A percentile compares a stretch with the other conserved stretches of the same genome.
These are phyloP conservation scores for Hypomesus transpacificus DNA, from an alignment of 2,113 vertebrate species.

Conservation along the genomic window DNA sequence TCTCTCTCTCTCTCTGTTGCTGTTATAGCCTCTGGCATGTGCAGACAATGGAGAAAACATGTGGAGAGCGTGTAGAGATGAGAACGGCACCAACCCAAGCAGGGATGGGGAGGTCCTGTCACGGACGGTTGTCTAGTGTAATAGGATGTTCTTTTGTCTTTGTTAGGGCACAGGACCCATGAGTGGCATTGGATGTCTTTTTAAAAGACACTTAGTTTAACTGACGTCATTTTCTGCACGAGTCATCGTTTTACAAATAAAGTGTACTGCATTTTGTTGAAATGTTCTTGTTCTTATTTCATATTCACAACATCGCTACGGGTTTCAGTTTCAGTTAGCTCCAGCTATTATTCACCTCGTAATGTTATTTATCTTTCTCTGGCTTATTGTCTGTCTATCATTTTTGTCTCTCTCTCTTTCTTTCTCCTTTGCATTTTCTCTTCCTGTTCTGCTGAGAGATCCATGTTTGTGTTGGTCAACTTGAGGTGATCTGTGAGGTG, in stretches of 20 bases:
- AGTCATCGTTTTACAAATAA: conserved; percentile 38
- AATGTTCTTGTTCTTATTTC: no score
- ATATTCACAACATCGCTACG: no score
- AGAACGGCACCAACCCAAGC: not conserved
- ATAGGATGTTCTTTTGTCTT: not conserved
- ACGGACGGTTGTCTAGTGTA: not conserved
- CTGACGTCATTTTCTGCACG: conserved; percentile 13
- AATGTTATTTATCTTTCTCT: no score
- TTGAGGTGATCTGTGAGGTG: no score
- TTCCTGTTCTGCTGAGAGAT: not conserved
- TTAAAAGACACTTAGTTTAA: conserved; percentile 33
- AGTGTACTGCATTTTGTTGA: conserved; percentile 4
- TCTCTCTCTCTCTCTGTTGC: conserved; percentile 49
- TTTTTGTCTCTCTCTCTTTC: not conserved
- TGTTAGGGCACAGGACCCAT: not conserved
- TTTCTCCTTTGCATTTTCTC: conserved; percentile 12
- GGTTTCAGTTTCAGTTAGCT: no score
- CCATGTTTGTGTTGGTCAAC: not conserved
- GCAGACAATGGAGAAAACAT: conserved; percentile 1
- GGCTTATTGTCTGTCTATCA: no score
- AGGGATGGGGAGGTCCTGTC: not conserved
- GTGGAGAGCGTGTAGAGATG: not conserved
- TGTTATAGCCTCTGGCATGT: conserved; percentile 29
- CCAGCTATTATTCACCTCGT: no score
- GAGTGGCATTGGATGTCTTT: conserved; percentile 32